Evolutionary conservation across 2,113 vertebrate species (phyloP), one percentile per base, ranked within the genome.

Genomic region (Leptocoma aspasia): DNA sequence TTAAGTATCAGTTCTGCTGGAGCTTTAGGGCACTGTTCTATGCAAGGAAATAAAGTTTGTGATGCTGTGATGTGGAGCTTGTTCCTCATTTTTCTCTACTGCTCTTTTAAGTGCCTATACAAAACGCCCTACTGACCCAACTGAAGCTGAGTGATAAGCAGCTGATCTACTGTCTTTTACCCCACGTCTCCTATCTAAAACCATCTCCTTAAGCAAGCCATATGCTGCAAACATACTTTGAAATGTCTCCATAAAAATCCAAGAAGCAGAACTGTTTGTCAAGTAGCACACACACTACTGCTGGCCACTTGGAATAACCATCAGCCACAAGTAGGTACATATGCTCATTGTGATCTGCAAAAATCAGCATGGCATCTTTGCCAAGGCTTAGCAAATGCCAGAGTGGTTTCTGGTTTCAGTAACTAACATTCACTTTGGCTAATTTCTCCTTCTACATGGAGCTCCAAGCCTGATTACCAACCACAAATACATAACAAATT

Each of bases 241-340:
- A 94, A 94, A 91, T 72, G 70, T 61, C 95, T 95, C 93, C 89
- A 45, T 66, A 69, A 78, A 37, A 89, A 78, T 73, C 64, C 17
- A 39, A 91, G 90, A 89, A 91, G 79, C 89, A 94, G 86, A 96
- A 96, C 52, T 90, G 90, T 88, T 96, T 94, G 92, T 92, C 81
- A 93, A 89, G 78, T 82, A 92, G 66, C 92, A 42, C 82, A 72
- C 19, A 20, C 60, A 37, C 92, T 70, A 41, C 75, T 95, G 91
- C 92, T 89, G 93, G 88, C 92, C 95, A 95, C 88, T 94, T 97
- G 83, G 88, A 97, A 89, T 57, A 94, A 92, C 91, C 81, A 90
- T 81, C 92, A 93, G 76, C 44, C 82, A 87, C 90, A 93, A 92
- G 80, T 78, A 86, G 71, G 70, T 94, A 60, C 89, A 96, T 90